Evolutionary conservation across 2,797 vertebrate species (phyloP).

Genomic region (Karalla daura): DNA sequence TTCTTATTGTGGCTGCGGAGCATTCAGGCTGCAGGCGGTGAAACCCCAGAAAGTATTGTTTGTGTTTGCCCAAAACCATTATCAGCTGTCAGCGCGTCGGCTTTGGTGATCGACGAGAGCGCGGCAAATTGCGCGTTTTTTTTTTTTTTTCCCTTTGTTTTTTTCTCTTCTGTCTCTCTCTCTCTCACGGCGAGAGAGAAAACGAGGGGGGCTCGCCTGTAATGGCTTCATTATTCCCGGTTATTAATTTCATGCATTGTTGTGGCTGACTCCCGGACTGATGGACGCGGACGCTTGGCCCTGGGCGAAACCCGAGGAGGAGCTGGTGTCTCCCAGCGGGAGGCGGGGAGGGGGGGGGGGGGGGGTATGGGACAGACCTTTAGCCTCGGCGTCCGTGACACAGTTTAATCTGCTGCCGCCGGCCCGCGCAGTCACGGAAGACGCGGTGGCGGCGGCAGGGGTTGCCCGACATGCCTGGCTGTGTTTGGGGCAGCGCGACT

Average conservation of each 20-base stretch:
- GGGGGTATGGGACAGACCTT: no score
- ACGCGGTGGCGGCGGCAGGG: no score
- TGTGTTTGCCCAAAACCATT: conserved; percentile 43
- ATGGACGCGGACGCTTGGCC: conserved; percentile 13
- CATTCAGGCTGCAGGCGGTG: conserved; percentile 31
- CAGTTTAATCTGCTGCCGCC: conserved; percentile 21
- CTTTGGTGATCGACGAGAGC: conserved; percentile 40
- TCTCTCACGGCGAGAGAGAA: no score
- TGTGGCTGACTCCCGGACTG: conserved; percentile 35
- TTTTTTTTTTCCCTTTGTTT: no score
- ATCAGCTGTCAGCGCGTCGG: conserved; percentile 30
- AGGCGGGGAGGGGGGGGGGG: conserved; percentile 4
- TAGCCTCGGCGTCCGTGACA: conserved; percentile 27
- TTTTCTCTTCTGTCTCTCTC: no score
- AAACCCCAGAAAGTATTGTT: conserved; percentile 11
- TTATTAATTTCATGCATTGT: conserved; percentile 41
- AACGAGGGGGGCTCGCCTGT: conserved; percentile 9
- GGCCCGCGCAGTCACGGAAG: no score
- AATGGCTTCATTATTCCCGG: conserved; percentile 49
- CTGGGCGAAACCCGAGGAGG: conserved; percentile 23
- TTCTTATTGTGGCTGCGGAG: no score
- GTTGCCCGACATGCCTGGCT: no score
- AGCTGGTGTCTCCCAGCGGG: conserved; percentile 20
- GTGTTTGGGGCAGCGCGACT: no score
- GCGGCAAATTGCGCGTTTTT: conserved; percentile 30